Evolutionary conservation across 2,113 vertebrate genomes (phyloP).

Genomic region (Entosphenus tridentatus): DNA sequence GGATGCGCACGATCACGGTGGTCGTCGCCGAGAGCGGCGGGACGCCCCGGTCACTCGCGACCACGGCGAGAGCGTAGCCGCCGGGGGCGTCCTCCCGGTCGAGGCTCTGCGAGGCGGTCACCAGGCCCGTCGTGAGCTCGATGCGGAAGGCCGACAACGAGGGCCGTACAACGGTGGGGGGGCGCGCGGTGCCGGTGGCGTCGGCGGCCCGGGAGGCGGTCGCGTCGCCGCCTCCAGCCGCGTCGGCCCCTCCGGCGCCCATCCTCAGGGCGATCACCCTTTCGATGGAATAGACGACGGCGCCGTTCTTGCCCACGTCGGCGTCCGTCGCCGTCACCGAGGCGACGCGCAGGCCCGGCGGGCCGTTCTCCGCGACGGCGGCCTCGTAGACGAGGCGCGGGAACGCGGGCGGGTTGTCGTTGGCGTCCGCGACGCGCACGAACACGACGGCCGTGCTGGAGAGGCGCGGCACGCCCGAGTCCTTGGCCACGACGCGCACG

Average conservation of each 20-base stretch:
- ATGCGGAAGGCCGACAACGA: constrained; percentile 52
- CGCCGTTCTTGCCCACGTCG: constrained; percentile 95
- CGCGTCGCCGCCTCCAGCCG: constrained; percentile 78
- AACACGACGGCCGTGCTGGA: constrained; percentile 69
- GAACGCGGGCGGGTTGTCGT: constrained; percentile 94
- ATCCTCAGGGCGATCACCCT: constrained; percentile 64
- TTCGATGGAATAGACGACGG: constrained; percentile 97
- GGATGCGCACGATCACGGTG: constrained; percentile 75
- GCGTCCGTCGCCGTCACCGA: constrained; percentile 94
- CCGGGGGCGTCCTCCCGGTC: constrained; percentile 77
- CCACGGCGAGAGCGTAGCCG: constrained; percentile 91
- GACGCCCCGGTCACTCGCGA: constrained; percentile 84
- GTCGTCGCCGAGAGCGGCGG: constrained; percentile 87
- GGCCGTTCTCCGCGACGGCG: constrained; percentile 94
- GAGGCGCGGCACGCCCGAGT: constrained; percentile 79
- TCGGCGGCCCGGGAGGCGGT: constrained; percentile 86
- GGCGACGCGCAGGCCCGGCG: constrained; percentile 90
- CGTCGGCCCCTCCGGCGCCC: constrained; percentile 70
- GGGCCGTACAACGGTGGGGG: constrained; percentile 14
- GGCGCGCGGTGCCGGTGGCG: constrained; percentile 69
- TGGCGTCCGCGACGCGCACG: constrained; percentile 95
- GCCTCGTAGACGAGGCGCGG: constrained; percentile 97
- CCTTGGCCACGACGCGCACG: constrained; percentile 50
- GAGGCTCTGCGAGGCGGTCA: constrained; percentile 87
- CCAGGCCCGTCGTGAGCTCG: constrained; percentile 80